Conservation (phyloP, 2,113 vertebrate species). For the Mobula hypostoma region DNA sequence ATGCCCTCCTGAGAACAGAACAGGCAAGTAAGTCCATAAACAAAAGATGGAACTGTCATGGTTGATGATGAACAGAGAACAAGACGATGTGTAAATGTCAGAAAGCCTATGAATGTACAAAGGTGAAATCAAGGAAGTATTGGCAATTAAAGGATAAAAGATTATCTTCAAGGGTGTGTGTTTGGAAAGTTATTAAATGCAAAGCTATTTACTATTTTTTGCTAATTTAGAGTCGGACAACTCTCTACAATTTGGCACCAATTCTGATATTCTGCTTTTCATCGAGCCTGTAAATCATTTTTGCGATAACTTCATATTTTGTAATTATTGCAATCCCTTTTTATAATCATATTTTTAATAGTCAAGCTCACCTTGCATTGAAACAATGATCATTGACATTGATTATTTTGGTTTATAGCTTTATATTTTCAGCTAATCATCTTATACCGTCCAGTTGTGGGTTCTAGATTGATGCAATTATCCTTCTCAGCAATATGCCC, state of each 20-base stretch:
- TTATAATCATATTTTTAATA: not conserved
- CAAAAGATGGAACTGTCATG: conserved; percentile 13
- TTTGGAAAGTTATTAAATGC: not conserved
- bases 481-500: no score
- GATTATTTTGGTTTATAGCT: not conserved
- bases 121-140: not conserved
- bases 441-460: not conserved
- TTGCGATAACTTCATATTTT: not conserved
- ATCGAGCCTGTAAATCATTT: not conserved
- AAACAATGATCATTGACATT: no score
- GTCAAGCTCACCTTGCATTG: no score
- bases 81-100: not conserved
- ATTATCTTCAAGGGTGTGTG: not conserved
- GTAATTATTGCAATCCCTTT: not conserved
- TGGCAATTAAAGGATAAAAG: not conserved
- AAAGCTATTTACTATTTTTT: not conserved
- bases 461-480: not conserved
- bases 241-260: not conserved
- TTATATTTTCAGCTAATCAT: not conserved
- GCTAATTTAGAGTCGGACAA: not conserved
- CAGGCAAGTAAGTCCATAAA: not conserved
- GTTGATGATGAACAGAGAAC: conserved; percentile 23
- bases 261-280: not conserved
- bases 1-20: not conserved
- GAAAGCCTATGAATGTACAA: not conserved